Percentiles rank a stretch among this genome's conserved stretches.
These are phyloP conservation scores for Rhagoletis zephyria DNA, from an alignment of 1,140 invertebrate genomes.

Conservation along the genomic window DNA sequence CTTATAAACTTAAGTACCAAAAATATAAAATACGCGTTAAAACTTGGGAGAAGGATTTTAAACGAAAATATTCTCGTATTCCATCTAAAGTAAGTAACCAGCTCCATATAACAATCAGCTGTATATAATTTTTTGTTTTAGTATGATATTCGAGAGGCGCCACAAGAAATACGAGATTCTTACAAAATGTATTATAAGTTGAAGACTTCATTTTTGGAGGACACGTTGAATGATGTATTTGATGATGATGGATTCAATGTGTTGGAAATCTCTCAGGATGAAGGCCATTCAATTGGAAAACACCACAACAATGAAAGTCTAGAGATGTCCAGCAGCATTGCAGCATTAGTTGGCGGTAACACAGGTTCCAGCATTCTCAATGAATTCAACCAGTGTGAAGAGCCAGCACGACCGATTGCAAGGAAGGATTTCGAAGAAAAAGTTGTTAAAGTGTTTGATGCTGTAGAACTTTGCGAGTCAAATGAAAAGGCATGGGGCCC, in stretches of 20 bases:
- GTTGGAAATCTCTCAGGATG: conserved; percentile 68
- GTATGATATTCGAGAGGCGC: conserved; percentile 85
- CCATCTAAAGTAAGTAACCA: conserved; percentile 80
- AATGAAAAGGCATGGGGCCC: conserved; percentile 76
- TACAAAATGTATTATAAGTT: conserved; percentile 87
- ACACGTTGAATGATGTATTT: conserved; percentile 77
- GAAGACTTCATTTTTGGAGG: conserved; percentile 82
- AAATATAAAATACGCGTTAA: conserved; percentile 84
- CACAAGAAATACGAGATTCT: conserved; percentile 80
- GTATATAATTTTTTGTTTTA: conserved; percentile 63
- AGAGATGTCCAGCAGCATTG: conserved; percentile 63
- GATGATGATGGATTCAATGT: conserved; percentile 73
- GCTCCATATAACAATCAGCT: conserved; percentile 52
- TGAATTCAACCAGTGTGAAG: not conserved
- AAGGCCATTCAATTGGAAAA: conserved; percentile 53
- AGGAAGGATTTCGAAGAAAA: conserved; percentile 61
- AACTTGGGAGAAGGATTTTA: conserved; percentile 85
- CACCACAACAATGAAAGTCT: conserved; percentile 58
- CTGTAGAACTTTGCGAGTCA: conserved; percentile 64
- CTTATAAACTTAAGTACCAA: conserved; percentile 70
- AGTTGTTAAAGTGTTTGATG: conserved; percentile 65
- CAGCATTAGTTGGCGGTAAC: conserved; percentile 59
- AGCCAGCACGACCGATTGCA: conserved; percentile 56
- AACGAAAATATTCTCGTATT: conserved; percentile 78
- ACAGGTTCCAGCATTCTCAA: not conserved